These are phyloP conservation scores for Acanthiza pusilla DNA, from an alignment of 2,797 vertebrate species.

Conservation along the genomic window DNA sequence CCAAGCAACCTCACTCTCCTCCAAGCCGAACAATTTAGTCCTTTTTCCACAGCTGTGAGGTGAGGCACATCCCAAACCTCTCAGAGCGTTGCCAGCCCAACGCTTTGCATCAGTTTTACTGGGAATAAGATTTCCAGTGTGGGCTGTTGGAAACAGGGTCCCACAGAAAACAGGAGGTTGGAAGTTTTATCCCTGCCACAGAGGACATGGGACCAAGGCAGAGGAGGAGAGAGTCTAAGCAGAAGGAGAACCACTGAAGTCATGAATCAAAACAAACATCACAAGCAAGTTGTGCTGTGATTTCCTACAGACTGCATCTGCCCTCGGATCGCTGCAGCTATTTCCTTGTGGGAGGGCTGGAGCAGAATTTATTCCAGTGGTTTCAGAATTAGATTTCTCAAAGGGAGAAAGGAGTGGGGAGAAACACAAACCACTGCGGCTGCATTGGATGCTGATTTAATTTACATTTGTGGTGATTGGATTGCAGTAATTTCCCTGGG, in stretches of 20 bases:
- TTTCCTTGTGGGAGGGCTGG: neutral
- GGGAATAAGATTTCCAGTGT: neutral
- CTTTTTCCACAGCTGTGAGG: no score
- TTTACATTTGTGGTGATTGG: slow-evolving; percentile 53
- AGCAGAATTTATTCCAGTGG: slow-evolving; percentile 20
- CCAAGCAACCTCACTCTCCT: neutral
- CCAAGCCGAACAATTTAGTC: neutral
- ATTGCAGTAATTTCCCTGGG: slow-evolving; percentile 50
- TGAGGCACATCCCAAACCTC: neutral
- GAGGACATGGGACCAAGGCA: neutral
- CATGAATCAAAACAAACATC: neutral
- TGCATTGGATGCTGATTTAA: slow-evolving; percentile 45
- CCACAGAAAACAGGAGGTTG: neutral
- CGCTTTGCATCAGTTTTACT: neutral
- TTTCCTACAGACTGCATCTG: neutral
- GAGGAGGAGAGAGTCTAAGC: neutral
- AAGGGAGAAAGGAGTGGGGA: slow-evolving; percentile 14
- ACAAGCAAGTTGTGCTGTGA: neutral
- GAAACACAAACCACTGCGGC: slow-evolving; percentile 17
- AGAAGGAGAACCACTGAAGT: neutral
- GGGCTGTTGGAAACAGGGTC: neutral
- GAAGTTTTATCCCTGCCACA: neutral
- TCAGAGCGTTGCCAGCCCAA: no score
- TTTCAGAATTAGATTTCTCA: slow-evolving; percentile 48
- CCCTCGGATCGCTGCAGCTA: neutral